Evolutionary conservation across 1,140 invertebrate species (phyloP).

Genomic region (Drosophila pruinosa): DNA sequence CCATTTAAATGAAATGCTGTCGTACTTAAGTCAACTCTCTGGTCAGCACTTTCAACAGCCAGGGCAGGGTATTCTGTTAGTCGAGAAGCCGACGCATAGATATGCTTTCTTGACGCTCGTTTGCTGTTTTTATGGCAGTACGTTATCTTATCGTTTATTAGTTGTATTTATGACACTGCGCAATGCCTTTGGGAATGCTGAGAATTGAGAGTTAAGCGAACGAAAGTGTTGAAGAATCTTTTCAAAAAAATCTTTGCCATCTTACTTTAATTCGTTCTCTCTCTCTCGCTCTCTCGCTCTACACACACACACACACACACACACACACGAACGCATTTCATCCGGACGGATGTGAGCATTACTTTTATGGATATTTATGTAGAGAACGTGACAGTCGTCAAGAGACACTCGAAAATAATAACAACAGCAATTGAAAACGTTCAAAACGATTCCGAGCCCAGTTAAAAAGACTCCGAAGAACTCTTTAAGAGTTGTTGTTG

Average conservation of each 20-base stretch:
- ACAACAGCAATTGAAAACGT: slow-evolving; percentile 8
- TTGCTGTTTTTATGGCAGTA: slow-evolving; percentile 57
- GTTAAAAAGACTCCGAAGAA: slow-evolving; percentile 23
- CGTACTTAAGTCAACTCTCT: too few relatives aligned
- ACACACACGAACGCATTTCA: slow-evolving; percentile 62
- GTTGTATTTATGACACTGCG: slow-evolving; percentile 61
- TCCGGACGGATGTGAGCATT: slow-evolving; percentile 78
- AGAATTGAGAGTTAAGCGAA: slow-evolving; percentile 23
- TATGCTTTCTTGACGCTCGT: background rate
- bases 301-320: too few relatives aligned
- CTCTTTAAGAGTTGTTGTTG: slow-evolving; percentile 7
- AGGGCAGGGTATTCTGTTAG: background rate
- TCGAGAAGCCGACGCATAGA: background rate
- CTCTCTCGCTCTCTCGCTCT: slow-evolving; percentile 11
- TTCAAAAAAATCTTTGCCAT: background rate
- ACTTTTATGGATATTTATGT: slow-evolving; percentile 79
- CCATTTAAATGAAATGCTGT: too few relatives aligned
- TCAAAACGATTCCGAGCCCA: slow-evolving; percentile 7
- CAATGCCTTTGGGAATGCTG: slow-evolving; percentile 43
- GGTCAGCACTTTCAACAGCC: too few relatives aligned
- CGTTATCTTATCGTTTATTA: slow-evolving; percentile 61
- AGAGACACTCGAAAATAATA: slow-evolving; percentile 13
- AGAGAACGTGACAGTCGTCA: slow-evolving; percentile 67
- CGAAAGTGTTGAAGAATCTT: slow-evolving; percentile 59
- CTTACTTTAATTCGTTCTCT: background rate